Evolutionary conservation across 2,888 invertebrate species (phyloP).

Genomic region (Philhelius pedissequus): DNA sequence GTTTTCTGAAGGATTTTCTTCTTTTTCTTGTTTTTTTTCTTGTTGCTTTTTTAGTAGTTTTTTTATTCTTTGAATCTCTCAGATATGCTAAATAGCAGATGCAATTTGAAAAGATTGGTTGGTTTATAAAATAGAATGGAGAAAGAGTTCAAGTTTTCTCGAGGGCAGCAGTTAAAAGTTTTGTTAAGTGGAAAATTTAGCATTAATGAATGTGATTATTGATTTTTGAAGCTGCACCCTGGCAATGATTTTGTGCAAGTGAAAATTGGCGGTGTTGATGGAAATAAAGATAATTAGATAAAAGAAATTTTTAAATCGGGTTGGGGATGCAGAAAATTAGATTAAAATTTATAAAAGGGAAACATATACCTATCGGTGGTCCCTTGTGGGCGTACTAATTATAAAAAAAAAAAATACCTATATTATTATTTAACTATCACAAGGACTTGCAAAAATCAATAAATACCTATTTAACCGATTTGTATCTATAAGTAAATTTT

Average conservation of each 20-base stretch:
- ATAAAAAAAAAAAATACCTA: too few species aligned
- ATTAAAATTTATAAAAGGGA: too few species aligned
- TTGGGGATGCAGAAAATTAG: too few species aligned
- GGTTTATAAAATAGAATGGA: neutral
- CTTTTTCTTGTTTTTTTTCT: neutral
- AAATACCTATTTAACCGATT: too few species aligned
- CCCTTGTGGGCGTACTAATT: too few species aligned
- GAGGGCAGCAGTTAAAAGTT: conserved; percentile 20
- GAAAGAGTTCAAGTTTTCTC: neutral
- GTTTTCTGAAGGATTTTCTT: conserved; percentile 12
- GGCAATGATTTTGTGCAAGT: neutral
- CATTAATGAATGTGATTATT: conserved; percentile 51
- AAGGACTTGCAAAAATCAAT: too few species aligned
- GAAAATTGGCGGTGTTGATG: neutral
- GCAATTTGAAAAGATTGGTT: conserved; percentile 32
- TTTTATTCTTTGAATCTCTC: neutral
- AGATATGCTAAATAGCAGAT: conserved; percentile 53
- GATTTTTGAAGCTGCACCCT: conserved; percentile 25
- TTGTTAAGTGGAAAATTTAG: conserved; percentile 39
- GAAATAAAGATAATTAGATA: neutral
- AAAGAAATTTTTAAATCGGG: neutral
- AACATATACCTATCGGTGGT: too few species aligned
- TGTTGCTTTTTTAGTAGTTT: neutral
- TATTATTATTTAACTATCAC: too few species aligned
- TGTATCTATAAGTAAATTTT: too few species aligned